Percentiles rank a stretch among this genome's conserved stretches.
Conservation (phyloP, 2,888 invertebrate species). For the Abrostola tripartita region DNA sequence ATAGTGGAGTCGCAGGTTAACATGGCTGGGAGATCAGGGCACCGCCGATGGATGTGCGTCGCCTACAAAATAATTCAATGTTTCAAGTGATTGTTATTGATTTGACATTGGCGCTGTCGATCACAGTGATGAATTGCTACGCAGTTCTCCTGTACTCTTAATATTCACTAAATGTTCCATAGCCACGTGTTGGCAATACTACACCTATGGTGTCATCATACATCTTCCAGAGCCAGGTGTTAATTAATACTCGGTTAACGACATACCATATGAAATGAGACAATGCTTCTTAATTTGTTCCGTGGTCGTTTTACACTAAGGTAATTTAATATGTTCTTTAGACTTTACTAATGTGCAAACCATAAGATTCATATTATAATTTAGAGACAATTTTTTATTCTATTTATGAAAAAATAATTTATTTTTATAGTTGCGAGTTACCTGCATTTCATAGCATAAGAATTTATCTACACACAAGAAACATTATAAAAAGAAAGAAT, state of each 20-base stretch:
- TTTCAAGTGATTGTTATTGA: slow-evolving; percentile 71
- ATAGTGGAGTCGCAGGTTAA: slow-evolving; percentile 35
- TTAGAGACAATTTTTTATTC: too few species aligned
- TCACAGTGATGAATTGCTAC: slow-evolving; percentile 68
- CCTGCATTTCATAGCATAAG: too few species aligned
- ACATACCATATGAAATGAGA: neutral
- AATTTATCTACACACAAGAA: too few species aligned
- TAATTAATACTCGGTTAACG: slow-evolving; percentile 4
- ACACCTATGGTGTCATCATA: slow-evolving; percentile 7
- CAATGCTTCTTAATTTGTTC: slow-evolving; percentile 1
- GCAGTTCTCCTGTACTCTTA: slow-evolving; percentile 23
- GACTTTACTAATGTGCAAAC: neutral
- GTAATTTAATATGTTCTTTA: neutral
- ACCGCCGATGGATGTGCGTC: slow-evolving; percentile 66
- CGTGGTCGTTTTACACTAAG: neutral
- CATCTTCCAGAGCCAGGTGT: slow-evolving; percentile 3
- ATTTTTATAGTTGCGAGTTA: too few species aligned
- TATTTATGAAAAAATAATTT: too few species aligned
- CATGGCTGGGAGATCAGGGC: slow-evolving; percentile 52
- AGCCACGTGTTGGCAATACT: slow-evolving; percentile 6
- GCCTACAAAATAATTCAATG: slow-evolving; percentile 67
- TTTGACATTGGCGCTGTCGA: slow-evolving; percentile 78
- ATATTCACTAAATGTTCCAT: slow-evolving; percentile 9
- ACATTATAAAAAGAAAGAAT: too few species aligned
- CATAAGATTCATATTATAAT: too few species aligned